Percentiles rank a stretch among this genome's conserved stretches.
Conservation (phyloP, 1,140 invertebrate genomes). For the Pogonus chalceus region DNA sequence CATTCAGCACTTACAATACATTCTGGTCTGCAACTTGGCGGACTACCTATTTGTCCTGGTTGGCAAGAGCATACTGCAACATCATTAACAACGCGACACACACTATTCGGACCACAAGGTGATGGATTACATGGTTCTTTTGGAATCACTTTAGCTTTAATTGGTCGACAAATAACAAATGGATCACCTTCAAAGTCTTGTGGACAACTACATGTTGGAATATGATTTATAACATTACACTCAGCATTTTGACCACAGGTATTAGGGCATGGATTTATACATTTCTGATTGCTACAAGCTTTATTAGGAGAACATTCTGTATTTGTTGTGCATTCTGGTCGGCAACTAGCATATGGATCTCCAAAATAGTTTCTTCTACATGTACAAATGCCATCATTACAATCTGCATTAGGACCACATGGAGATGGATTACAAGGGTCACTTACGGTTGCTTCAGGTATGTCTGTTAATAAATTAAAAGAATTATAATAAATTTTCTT, state of each 20-base stretch:
- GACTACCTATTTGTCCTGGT: constrained; percentile 57
- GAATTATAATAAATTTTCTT: not conserved
- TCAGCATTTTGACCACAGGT: constrained; percentile 52
- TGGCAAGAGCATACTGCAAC: constrained; percentile 63
- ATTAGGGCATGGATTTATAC: constrained; percentile 55
- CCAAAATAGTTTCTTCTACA: constrained; percentile 60
- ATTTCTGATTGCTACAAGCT: constrained; percentile 54
- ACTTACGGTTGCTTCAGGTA: constrained; percentile 21
- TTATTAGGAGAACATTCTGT: constrained; percentile 49
- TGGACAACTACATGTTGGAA: constrained; percentile 46
- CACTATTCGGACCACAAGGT: constrained; percentile 55
- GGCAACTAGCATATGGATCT: constrained; percentile 58
- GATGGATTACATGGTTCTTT: constrained; percentile 39
- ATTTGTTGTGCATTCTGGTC: constrained; percentile 57
- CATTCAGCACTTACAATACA: constrained; percentile 66
- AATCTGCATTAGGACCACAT: constrained; percentile 62
- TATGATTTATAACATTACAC: constrained; percentile 49
- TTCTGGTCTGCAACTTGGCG: constrained; percentile 61
- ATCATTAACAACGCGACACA: constrained; percentile 55
- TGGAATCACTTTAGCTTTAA: constrained; percentile 21
- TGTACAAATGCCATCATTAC: constrained; percentile 55
- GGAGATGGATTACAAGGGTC: constrained; percentile 55
- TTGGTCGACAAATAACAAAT: constrained; percentile 43
- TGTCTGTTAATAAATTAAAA: constrained; percentile 19
- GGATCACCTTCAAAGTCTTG: constrained; percentile 48